Percentiles rank a stretch among this genome's conserved stretches.
Conservation (phyloP, 2,797 vertebrate genomes). For the Parambassis ranga region DNA sequence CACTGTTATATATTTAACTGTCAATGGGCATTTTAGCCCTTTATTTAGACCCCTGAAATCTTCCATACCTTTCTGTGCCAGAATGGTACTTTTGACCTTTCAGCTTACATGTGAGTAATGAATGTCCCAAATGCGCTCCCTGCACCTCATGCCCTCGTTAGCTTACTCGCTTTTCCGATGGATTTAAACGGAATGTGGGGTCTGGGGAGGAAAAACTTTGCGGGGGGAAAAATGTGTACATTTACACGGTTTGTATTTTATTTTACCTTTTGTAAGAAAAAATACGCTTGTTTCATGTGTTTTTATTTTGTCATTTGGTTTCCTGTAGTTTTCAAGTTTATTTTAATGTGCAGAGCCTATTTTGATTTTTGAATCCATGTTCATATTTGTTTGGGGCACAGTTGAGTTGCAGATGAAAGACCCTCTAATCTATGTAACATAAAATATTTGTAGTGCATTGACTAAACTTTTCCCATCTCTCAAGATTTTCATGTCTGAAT, state of each 20-base stretch:
- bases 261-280: slow-evolving; percentile 79
- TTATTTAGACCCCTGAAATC: slow-evolving; percentile 57
- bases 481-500: slow-evolving; percentile 68
- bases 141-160: slow-evolving; percentile 47
- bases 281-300: slow-evolving; percentile 69
- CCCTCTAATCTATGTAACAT: slow-evolving; percentile 69
- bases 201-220: slow-evolving; percentile 62
- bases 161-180: slow-evolving; percentile 59
- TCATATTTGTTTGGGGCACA: slow-evolving; percentile 50
- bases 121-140: slow-evolving; percentile 71
- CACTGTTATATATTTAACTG: slow-evolving; percentile 79
- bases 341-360: slow-evolving; percentile 82
- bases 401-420: slow-evolving; percentile 33
- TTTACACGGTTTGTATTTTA: slow-evolving; percentile 78
- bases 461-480: slow-evolving; percentile 55
- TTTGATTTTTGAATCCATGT: slow-evolving; percentile 72
- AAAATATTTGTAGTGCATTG: slow-evolving; percentile 77
- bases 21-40: slow-evolving; percentile 74
- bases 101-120: slow-evolving; percentile 65
- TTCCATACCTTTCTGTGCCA: slow-evolving; percentile 47
- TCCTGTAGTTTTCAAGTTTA: slow-evolving; percentile 79
- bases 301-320: slow-evolving; percentile 71
- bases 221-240: slow-evolving; percentile 77
- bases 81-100: slow-evolving; percentile 60
- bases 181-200: slow-evolving; percentile 73